Conservation (phyloP, 2,113 vertebrate genomes). For the Thamnophis sirtalis region DNA sequence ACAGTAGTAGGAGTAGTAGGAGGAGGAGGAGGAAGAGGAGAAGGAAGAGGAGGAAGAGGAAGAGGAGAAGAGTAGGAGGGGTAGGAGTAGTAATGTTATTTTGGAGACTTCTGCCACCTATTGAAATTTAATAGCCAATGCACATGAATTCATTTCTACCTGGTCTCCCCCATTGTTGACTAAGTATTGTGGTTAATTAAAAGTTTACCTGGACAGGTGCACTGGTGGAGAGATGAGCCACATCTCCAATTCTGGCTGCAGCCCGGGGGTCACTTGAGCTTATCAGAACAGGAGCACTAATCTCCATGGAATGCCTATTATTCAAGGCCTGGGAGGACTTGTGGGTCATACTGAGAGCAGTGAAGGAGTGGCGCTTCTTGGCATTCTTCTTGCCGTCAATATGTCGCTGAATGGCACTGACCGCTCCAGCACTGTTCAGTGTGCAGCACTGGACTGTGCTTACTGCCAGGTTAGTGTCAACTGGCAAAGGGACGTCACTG, state of each 20-base stretch:
- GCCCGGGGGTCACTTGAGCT: conserved; percentile 94
- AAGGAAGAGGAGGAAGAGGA: background rate
- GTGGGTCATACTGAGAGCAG: conserved; percentile 90
- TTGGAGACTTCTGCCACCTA: background rate
- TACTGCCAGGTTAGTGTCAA: conserved; percentile 59
- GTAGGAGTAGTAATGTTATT: background rate
- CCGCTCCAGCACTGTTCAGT: conserved; percentile 62
- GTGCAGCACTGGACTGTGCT: conserved; percentile 61
- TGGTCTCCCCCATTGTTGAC: background rate
- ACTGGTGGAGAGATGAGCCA: conserved; percentile 76
- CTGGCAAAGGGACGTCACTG: conserved; percentile 69
- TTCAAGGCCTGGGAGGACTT: conserved; percentile 84
- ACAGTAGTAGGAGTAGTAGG: background rate
- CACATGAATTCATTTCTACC: background rate
- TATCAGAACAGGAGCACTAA: conserved; percentile 94
- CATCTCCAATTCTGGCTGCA: conserved; percentile 87
- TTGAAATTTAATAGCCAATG: background rate
- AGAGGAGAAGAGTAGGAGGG: too few species aligned
- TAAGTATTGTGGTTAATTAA: background rate
- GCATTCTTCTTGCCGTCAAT: conserved; percentile 92
- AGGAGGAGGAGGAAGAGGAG: background rate
- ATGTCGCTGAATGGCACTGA: conserved; percentile 77
- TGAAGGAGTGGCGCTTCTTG: conserved; percentile 98
- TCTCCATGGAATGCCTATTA: conserved; percentile 98
- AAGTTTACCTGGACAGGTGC: conserved; percentile 77